phyloP scores from a whole-genome alignment of 2,888 invertebrate species.

The Himalopsyche tibetana region DNA sequence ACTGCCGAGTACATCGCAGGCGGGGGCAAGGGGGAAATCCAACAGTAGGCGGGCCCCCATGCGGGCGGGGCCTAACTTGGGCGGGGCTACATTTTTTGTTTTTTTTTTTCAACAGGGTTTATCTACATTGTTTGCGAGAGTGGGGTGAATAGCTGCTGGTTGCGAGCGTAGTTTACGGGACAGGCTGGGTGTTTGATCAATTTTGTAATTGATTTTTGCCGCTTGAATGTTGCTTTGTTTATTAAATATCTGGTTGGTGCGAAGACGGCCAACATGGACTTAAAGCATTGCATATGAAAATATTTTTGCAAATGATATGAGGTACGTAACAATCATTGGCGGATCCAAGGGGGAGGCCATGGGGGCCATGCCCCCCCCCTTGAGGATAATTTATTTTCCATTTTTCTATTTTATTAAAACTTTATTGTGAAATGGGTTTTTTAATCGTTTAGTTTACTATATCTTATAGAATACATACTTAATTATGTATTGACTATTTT shows the following conservation, averaged over 20 bases:
- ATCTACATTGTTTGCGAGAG: constrained; percentile 5
- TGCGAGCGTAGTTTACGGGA: constrained; percentile 1
- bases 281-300: no score
- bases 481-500: no score
- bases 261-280: background rate
- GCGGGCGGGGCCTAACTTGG: background rate
- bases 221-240: background rate
- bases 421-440: no score
- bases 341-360: no score
- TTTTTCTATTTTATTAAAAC: no score
- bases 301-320: no score
- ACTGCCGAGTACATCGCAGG: constrained; percentile 20
- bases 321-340: no score
- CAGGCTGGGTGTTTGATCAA: constrained; percentile 20
- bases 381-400: no score
- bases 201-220: constrained; percentile 34
- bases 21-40: constrained; percentile 34
- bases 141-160: constrained; percentile 7
- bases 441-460: no score
- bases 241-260: constrained; percentile 8
- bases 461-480: no score
- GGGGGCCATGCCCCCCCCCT: no score
- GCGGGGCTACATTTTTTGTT: background rate
- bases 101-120: background rate
- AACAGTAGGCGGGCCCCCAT: background rate